Conservation (phyloP, 2,797 vertebrate genomes). For the Poliocrania exsul region DNA sequence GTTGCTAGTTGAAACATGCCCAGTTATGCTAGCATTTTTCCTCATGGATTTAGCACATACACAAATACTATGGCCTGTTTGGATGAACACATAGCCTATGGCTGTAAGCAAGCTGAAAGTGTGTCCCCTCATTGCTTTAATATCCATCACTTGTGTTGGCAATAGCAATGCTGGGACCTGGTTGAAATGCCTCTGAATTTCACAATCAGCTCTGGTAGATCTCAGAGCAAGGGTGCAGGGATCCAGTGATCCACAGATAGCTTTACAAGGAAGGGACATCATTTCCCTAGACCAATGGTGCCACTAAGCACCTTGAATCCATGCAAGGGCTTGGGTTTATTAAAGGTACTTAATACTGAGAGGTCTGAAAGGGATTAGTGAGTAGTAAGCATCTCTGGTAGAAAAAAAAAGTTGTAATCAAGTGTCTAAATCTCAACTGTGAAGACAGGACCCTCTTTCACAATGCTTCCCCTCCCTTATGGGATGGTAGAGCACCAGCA, state of each 20-base stretch:
- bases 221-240: not conserved
- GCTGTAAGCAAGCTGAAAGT: not conserved
- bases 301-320: not conserved
- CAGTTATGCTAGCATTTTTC: not conserved
- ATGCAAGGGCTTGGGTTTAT: not conserved
- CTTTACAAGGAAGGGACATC: not conserved
- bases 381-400: not conserved
- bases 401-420: not conserved
- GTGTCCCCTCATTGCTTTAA: not conserved
- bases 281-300: not conserved
- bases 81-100: not conserved
- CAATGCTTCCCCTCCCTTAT: accelerated
- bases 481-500: not conserved
- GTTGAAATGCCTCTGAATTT: not conserved
- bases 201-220: not conserved
- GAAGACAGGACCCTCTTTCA: not conserved
- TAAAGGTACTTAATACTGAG: not conserved
- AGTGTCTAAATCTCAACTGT: not conserved
- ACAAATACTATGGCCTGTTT: not conserved
- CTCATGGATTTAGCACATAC: not conserved
- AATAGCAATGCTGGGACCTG: no score
- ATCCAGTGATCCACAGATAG: not conserved
- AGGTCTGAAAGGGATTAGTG: not conserved
- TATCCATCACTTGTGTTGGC: accelerated
- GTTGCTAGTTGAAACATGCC: not conserved